Evolutionary conservation across 2,113 vertebrate species (phyloP).

Genomic region (Poicephalus meyeri): DNA sequence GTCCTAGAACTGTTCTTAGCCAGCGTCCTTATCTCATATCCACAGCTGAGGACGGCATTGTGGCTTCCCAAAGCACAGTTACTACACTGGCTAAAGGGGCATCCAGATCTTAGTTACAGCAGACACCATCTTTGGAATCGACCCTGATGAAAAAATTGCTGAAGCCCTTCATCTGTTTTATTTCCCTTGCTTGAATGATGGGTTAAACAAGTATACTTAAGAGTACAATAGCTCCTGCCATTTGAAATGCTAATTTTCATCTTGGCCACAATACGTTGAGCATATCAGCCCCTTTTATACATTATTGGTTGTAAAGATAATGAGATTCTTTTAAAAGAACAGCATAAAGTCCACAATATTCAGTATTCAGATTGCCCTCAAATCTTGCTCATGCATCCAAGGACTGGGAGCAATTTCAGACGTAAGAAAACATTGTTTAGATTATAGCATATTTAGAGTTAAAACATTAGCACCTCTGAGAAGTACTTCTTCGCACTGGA

Average conservation of each 20-base stretch:
- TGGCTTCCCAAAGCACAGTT: conserved; percentile 27
- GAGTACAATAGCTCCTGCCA: conserved; percentile 60
- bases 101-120: conserved; percentile 70
- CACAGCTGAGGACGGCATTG: conserved; percentile 62
- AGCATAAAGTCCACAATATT: background rate
- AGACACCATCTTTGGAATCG: conserved; percentile 65
- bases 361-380: background rate
- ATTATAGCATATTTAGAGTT: background rate
- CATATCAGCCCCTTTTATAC: conserved; percentile 23
- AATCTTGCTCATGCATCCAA: background rate
- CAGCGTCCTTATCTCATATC: conserved; percentile 66
- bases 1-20: conserved; percentile 64
- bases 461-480: background rate
- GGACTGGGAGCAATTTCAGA: background rate
- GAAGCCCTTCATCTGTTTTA: conserved; percentile 62
- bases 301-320: conserved; percentile 55
- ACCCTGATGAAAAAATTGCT: conserved; percentile 1
- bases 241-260: conserved; percentile 71
- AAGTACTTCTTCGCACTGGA: background rate
- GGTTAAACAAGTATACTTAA: conserved; percentile 50
- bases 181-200: conserved; percentile 60
- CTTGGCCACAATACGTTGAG: conserved; percentile 42
- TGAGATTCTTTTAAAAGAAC: conserved; percentile 47
- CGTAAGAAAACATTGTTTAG: background rate
- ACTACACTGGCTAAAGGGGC: conserved; percentile 24